Conservation (phyloP, 2,888 invertebrate species). For the Erannis defoliaria region DNA sequence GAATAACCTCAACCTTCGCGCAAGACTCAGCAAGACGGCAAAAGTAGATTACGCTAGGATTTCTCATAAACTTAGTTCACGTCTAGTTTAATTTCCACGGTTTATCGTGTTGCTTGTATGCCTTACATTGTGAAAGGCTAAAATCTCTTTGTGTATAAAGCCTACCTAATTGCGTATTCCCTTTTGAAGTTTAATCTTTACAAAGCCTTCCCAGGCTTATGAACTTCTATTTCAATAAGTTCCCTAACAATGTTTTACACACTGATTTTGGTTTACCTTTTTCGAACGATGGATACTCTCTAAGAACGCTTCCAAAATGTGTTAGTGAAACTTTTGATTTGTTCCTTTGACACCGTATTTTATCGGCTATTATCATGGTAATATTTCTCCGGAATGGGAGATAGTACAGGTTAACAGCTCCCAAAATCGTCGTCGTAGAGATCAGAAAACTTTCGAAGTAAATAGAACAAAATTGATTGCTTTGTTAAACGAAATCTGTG, state of each 20-base stretch:
- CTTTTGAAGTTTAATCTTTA: slow-evolving; percentile 38
- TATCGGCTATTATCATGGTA: slow-evolving; percentile 51
- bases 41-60: slow-evolving; percentile 49
- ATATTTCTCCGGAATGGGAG: slow-evolving; percentile 58
- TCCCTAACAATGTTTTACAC: slow-evolving; percentile 11
- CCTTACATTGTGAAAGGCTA: slow-evolving; percentile 16
- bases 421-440: slow-evolving; percentile 33
- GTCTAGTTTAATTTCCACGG: slow-evolving; percentile 39
- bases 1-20: slow-evolving; percentile 37
- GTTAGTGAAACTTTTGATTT: slow-evolving; percentile 33
- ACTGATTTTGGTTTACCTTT: slow-evolving; percentile 4
- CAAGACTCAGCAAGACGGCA: slow-evolving; percentile 40
- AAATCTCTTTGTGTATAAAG: slow-evolving; percentile 43
- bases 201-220: slow-evolving; percentile 36
- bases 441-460: slow-evolving; percentile 31
- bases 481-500: slow-evolving; percentile 9
- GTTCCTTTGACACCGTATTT: slow-evolving; percentile 43
- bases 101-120: slow-evolving; percentile 17
- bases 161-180: slow-evolving; percentile 41
- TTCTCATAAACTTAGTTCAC: slow-evolving; percentile 44
- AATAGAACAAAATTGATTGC: slow-evolving; percentile 32
- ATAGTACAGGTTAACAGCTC: slow-evolving; percentile 45
- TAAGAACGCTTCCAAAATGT: slow-evolving; percentile 9
- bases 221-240: slow-evolving; percentile 29
- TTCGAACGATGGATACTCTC: neutral